A percentile compares a stretch with the other conserved stretches of the same genome.
Conservation (phyloP, 1,140 invertebrate species). For the Ladona fulva region DNA sequence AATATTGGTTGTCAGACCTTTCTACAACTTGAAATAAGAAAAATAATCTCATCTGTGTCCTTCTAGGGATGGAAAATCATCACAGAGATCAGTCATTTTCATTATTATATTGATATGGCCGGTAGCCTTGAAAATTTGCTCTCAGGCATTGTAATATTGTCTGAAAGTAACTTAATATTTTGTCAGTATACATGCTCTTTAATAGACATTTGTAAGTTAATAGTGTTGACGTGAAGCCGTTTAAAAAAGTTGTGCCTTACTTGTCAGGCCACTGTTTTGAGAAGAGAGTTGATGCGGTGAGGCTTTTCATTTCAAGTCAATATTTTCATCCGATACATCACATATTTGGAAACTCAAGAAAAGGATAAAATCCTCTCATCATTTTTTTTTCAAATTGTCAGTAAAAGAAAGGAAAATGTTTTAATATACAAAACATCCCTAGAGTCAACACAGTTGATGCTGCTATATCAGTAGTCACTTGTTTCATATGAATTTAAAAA, state of each 20-base stretch:
- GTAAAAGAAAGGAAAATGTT: not conserved
- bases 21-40: not conserved
- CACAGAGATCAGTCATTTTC: constrained; percentile 6
- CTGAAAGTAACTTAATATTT: constrained; percentile 7
- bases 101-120: not conserved
- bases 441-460: not conserved
- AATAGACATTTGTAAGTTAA: constrained; percentile 8
- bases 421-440: not conserved
- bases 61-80: not conserved
- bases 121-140: not conserved
- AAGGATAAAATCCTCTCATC: not conserved
- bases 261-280: constrained; percentile 4
- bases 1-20: constrained; percentile 9
- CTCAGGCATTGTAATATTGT: not conserved
- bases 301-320: constrained; percentile 1
- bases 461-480: constrained; percentile 1
- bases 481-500: not conserved
- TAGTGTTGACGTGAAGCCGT: not conserved
- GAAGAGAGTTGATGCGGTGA: not conserved
- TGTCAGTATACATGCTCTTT: not conserved
- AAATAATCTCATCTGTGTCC: not conserved
- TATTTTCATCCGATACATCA: not conserved
- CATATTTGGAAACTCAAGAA: not conserved
- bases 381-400: constrained; percentile 6
- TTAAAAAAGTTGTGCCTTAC: not conserved